These are phyloP conservation scores for Hystrix brachyura DNA, from an alignment of 2,113 vertebrate genomes.

Conservation along the genomic window DNA sequence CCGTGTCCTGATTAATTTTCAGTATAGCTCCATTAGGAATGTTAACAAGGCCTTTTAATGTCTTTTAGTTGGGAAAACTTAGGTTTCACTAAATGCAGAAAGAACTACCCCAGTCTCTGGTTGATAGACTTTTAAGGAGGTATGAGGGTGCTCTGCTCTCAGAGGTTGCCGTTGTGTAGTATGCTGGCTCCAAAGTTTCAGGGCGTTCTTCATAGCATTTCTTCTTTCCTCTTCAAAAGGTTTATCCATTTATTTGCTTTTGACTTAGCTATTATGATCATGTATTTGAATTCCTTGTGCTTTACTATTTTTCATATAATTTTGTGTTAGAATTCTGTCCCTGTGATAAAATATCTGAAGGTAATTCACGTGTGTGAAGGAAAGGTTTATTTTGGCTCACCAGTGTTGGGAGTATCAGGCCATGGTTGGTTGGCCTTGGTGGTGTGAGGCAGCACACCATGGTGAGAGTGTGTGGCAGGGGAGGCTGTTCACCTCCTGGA, in stretches of 20 bases:
- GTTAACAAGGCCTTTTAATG: neutral
- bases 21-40: neutral
- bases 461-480: neutral
- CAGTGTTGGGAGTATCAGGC: too few relatives aligned
- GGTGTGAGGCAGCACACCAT: neutral
- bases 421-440: neutral
- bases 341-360: neutral
- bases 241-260: neutral
- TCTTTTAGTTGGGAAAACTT: neutral
- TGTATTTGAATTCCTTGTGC: neutral
- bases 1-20: neutral
- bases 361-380: neutral
- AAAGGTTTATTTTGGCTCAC: neutral
- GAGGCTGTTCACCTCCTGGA: neutral
- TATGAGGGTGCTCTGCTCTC: rapidly evolving
- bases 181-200: neutral
- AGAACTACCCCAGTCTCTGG: neutral
- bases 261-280: neutral
- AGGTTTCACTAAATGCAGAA: neutral
- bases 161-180: rapidly evolving
- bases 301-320: neutral
- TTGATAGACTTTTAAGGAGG: neutral
- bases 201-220: too few relatives aligned
- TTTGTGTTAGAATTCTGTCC: neutral
- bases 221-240: neutral